Percentiles rank a stretch among this genome's conserved stretches.
These are phyloP conservation scores for Diplolepis rosae DNA, from an alignment of 2,888 invertebrate genomes.

Conservation along the genomic window DNA sequence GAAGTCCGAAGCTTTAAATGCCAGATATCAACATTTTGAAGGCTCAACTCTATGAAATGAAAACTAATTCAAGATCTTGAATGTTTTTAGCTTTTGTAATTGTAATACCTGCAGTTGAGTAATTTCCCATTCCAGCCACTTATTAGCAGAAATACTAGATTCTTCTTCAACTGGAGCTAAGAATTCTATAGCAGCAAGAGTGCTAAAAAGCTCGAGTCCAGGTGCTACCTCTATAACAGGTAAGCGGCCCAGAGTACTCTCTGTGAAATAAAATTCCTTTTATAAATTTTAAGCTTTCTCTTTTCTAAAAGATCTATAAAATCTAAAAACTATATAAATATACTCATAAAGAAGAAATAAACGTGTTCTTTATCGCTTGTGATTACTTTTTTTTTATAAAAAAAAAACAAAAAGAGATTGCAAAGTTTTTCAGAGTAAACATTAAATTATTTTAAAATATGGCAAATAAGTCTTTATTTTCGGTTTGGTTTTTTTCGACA, in stretches of 20 bases:
- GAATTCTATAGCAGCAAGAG: slow-evolving; percentile 82
- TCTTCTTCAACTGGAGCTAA: slow-evolving; percentile 76
- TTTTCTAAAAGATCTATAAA: neutral
- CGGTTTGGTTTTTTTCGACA: too few species aligned
- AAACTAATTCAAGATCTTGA: too few species aligned
- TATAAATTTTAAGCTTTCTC: neutral
- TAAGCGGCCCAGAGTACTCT: slow-evolving; percentile 76
- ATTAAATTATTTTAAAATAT: neutral
- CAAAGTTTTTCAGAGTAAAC: neutral
- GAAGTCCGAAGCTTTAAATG: too few species aligned
- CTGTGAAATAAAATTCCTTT: slow-evolving; percentile 64
- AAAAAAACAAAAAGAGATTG: neutral
- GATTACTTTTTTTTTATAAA: too few species aligned
- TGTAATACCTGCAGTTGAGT: slow-evolving; percentile 70
- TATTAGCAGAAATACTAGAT: slow-evolving; percentile 59
- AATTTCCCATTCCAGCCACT: slow-evolving; percentile 74
- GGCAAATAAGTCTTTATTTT: neutral
- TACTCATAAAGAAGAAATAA: too few species aligned
- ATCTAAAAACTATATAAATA: too few species aligned
- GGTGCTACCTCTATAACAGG: slow-evolving; percentile 81
- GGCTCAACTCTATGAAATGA: too few species aligned
- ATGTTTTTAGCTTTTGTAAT: neutral
- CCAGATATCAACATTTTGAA: too few species aligned
- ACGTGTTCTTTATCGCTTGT: too few species aligned
- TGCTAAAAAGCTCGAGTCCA: slow-evolving; percentile 80